Evolutionary conservation across 30 jellyfish, hydroid and myxozoan species (phyloP), one percentile per base, ranked within the genome.

Genomic region (Catostylus mosaicus): DNA sequence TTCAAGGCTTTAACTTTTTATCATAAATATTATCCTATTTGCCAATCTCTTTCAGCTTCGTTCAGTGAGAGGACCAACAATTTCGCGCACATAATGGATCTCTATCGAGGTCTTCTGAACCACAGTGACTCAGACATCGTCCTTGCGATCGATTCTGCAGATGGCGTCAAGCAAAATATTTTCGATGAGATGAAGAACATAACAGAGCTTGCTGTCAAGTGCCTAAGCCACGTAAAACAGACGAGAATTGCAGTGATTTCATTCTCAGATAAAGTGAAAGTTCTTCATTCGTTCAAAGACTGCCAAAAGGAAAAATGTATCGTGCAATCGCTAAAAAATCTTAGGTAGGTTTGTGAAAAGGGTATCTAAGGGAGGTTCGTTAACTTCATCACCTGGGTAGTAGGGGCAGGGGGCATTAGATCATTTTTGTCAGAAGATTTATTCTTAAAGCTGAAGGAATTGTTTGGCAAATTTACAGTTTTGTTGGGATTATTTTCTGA

Each of bases 51-150:
- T 20, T 20, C 29, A 52, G 67, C 67, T 4, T 52, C 67, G 67
- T 52, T 10, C 19, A n/a, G 67, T 52, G 67, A 52, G 7, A 16
- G 30, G 19, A n/a, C 29, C 23, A 65, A 50, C 51, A 68, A 38
- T 74, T 38, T 81, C 47, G 75, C 40, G 11, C 91, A 81, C 52
- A 48, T 81, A 1, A 67, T 67, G 84, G 82, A 81, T 23, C 30
- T 81, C 35, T 81, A 81, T 74, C 51, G 54, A n/a, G 91, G 91
- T 35, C 84, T 81, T 31, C 70, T 67, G 54, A 81, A 57, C 72
- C 91, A 81, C 83, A 81, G 85, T 31, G 38, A 81, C 74, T 81
- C 91, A 1, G 91, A 81, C 84, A 81, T 81, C 33, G 31, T 81
- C 4, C 51, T 81, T 11, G 78, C 63, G 11, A 60, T 81, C 68